Evolutionary conservation across 1,140 invertebrate species (phyloP).

Genomic region (Ctenoplectra terminalis): DNA sequence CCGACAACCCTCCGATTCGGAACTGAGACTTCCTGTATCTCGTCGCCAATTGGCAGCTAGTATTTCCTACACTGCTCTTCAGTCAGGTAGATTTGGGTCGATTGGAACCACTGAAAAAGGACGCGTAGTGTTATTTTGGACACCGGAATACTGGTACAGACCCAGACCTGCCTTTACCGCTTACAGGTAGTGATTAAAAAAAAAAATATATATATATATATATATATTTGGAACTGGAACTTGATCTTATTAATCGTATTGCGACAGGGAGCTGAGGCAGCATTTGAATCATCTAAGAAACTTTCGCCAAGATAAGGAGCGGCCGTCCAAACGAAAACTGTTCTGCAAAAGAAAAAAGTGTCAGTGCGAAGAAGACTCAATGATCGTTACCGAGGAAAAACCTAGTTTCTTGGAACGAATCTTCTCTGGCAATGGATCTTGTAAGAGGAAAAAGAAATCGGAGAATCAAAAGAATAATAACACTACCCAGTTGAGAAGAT

Average conservation of each 20-base stretch:
- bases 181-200: conserved; percentile 72
- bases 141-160: conserved; percentile 84
- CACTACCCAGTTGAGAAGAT: conserved; percentile 64
- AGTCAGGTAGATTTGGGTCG: conserved; percentile 55
- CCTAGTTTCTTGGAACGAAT: conserved; percentile 68
- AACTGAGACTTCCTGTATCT: conserved; percentile 78
- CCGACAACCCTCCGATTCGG: conserved; percentile 71
- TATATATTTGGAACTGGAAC: no score
- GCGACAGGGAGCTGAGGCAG: conserved; percentile 73
- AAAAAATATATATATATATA: no score
- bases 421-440: conserved; percentile 60
- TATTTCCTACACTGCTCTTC: conserved; percentile 77
- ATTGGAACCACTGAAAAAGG: conserved; percentile 52
- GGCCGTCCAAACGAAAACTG: conserved; percentile 54
- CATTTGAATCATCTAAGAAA: conserved; percentile 74
- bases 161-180: conserved; percentile 79
- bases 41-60: conserved; percentile 79
- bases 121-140: conserved; percentile 83
- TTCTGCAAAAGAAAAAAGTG: conserved; percentile 57
- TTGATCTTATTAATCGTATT: background rate
- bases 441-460: conserved; percentile 36
- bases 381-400: conserved; percentile 56
- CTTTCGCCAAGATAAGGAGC: conserved; percentile 62
- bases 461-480: conserved; percentile 24
- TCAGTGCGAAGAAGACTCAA: conserved; percentile 24